These are phyloP conservation scores for Chloroclysta siterata DNA, from an alignment of 2,888 invertebrate species.

Conservation along the genomic window DNA sequence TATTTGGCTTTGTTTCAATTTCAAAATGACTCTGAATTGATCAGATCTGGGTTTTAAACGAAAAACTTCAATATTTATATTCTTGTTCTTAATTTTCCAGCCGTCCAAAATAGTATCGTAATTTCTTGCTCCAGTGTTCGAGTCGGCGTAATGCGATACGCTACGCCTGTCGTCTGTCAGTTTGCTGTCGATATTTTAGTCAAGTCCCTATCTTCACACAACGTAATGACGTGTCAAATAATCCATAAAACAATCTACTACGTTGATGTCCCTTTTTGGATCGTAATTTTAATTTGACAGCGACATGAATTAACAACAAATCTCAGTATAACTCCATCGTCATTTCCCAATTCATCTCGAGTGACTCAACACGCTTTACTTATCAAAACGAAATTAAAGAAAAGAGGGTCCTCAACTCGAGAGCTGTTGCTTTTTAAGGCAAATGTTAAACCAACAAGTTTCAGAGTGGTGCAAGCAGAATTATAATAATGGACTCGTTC, in stretches of 20 bases:
- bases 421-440: slow-evolving; percentile 64
- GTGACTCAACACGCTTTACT: slow-evolving; percentile 57
- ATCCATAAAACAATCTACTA: slow-evolving; percentile 60
- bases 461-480: slow-evolving; percentile 63
- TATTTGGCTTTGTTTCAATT: slow-evolving; percentile 38
- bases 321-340: slow-evolving; percentile 38
- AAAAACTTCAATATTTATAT: slow-evolving; percentile 37
- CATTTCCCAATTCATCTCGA: slow-evolving; percentile 52
- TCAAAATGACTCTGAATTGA: slow-evolving; percentile 26
- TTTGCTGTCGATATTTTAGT: slow-evolving; percentile 75
- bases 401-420: slow-evolving; percentile 51
- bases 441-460: slow-evolving; percentile 77
- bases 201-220: slow-evolving; percentile 58
- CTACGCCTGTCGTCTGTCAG: slow-evolving; percentile 68
- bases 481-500: slow-evolving; percentile 50
- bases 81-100: slow-evolving; percentile 45
- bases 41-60: slow-evolving; percentile 25
- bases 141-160: slow-evolving; percentile 69
- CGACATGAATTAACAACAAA: slow-evolving; percentile 36
- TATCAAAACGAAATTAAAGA: slow-evolving; percentile 66
- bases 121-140: slow-evolving; percentile 65
- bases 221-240: slow-evolving; percentile 64
- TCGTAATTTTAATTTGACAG: slow-evolving; percentile 49
- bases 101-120: slow-evolving; percentile 58
- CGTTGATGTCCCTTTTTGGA: slow-evolving; percentile 10